A percentile compares a stretch with the other conserved stretches of the same genome.
phyloP scores from a whole-genome alignment of 2,797 vertebrate genomes.

The Ibycter americanus region DNA sequence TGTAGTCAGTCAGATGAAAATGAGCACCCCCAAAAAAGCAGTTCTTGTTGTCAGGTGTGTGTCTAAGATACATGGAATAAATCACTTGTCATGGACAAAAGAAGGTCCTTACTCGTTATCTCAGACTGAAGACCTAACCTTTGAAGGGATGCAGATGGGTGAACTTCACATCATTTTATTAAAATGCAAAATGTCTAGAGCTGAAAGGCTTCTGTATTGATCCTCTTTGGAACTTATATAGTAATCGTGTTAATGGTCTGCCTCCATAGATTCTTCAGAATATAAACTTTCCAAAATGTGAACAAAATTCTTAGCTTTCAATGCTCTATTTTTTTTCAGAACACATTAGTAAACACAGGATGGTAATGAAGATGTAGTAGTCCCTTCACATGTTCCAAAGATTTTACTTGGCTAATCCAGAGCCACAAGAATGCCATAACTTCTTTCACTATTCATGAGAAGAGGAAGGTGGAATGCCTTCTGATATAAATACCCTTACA shows the following conservation, averaged over 20 bases:
- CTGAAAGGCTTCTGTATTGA: neutral
- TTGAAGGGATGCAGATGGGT: neutral
- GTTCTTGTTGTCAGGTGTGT: neutral
- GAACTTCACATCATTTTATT: neutral
- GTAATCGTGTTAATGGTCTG: neutral
- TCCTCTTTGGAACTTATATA: neutral
- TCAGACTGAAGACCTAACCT: neutral
- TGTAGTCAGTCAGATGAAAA: neutral
- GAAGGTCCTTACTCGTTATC: neutral
- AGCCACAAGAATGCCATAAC: neutral
- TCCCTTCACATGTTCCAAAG: neutral
- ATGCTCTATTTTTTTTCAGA: neutral
- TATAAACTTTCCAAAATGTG: neutral
- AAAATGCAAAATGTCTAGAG: neutral
- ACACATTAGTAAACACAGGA: neutral
- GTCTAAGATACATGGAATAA: neutral
- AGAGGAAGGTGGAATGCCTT: slow-evolving; percentile 38
- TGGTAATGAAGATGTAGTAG: neutral
- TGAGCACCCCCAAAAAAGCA: neutral
- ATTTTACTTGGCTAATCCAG: neutral
- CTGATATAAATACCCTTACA: slow-evolving; percentile 51
- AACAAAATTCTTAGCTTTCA: neutral
- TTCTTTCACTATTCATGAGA: slow-evolving; percentile 51
- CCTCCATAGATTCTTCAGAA: neutral
- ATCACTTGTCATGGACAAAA: neutral